Evolutionary conservation across 2,113 vertebrate species (phyloP).

Genomic region (Gasterosteus aculeatus): DNA sequence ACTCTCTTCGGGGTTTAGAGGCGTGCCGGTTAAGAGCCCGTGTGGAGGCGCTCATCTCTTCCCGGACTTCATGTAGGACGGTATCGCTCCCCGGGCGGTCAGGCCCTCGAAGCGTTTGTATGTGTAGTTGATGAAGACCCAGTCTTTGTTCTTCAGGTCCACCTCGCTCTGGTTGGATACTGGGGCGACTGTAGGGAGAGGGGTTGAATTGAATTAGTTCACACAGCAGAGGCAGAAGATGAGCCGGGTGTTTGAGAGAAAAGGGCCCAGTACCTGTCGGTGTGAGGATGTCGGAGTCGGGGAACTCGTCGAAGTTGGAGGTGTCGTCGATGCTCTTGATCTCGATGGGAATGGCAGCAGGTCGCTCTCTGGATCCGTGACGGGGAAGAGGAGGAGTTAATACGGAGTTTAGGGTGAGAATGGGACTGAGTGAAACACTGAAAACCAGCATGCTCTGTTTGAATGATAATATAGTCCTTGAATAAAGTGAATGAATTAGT

Average conservation of each 20-base stretch:
- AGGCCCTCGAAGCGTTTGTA: conserved; percentile 98
- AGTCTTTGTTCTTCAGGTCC: conserved; percentile 98
- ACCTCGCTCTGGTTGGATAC: conserved; percentile 91
- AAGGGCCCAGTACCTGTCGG: conserved; percentile 84
- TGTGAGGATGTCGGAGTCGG: conserved; percentile 97
- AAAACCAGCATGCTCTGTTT: too few species aligned
- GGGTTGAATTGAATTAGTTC: not conserved
- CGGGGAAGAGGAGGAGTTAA: too few species aligned
- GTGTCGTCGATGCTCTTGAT: conserved; percentile 99
- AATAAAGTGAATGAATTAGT: too few species aligned
- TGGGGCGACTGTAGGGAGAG: conserved; percentile 32
- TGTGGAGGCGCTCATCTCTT: conserved; percentile 81
- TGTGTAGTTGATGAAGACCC: conserved; percentile 99
- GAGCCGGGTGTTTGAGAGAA: fast-evolving
- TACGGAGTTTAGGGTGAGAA: not conserved
- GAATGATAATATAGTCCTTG: too few species aligned
- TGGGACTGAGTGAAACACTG: too few species aligned
- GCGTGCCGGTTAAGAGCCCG: conserved; percentile 12
- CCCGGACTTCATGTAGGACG: conserved; percentile 95
- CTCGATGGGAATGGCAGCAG: conserved; percentile 96
- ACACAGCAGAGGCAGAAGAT: not conserved
- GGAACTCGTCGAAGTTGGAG: conserved; percentile 98
- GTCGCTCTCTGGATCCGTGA: conserved; percentile 87
- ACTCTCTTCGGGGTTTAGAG: conserved; percentile 8
- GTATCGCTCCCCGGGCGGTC: conserved; percentile 94